Conservation (phyloP, 1,140 invertebrate species). For the Apocrypta bakeri region DNA sequence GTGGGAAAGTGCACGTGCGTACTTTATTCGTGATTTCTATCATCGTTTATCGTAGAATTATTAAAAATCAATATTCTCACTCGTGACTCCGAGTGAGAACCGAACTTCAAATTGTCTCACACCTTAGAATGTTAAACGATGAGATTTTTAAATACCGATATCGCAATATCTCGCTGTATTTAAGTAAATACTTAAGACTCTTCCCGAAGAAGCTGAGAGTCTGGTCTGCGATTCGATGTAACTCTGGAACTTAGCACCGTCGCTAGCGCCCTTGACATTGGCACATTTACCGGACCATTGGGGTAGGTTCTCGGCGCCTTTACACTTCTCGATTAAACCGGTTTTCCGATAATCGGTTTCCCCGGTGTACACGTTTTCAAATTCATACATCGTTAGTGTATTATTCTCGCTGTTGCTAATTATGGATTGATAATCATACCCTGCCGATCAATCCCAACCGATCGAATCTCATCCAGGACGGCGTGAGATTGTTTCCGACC, state of each 20-base stretch:
- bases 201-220: constrained; percentile 86
- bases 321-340: constrained; percentile 86
- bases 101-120: too few relatives aligned
- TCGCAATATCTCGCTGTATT: constrained; percentile 72
- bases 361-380: constrained; percentile 87
- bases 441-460: constrained; percentile 88
- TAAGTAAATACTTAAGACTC: constrained; percentile 87
- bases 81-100: too few relatives aligned
- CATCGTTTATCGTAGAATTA: too few relatives aligned
- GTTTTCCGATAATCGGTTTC: constrained; percentile 77
- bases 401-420: too few relatives aligned
- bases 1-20: too few relatives aligned
- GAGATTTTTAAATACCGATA: too few relatives aligned
- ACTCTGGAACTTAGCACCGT: constrained; percentile 88
- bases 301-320: constrained; percentile 80
- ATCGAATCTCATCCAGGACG: constrained; percentile 87
- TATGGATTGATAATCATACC: constrained; percentile 78
- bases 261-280: constrained; percentile 85
- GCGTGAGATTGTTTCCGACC: constrained; percentile 84
- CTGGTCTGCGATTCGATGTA: constrained; percentile 80
- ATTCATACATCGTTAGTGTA: constrained; percentile 77
- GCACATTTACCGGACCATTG: constrained; percentile 87
- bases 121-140: too few relatives aligned
- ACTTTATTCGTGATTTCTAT: too few relatives aligned
- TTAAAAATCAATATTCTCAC: too few relatives aligned